A percentile compares a stretch with the other conserved stretches of the same genome.
Conservation (phyloP, 2,888 invertebrate genomes). For the Drosophila borealis region DNA sequence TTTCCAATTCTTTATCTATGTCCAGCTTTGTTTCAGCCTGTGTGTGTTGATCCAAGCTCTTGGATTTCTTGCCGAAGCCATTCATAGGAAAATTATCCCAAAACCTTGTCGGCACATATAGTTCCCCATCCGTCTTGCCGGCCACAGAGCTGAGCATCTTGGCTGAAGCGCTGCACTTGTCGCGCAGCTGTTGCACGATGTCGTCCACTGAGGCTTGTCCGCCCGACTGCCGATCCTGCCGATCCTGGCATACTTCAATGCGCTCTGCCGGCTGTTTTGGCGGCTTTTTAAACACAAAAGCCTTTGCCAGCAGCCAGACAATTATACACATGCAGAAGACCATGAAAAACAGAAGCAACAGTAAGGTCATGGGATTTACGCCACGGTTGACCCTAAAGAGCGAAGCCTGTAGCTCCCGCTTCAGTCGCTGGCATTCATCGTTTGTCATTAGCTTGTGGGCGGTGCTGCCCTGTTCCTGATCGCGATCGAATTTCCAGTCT, state of each 20-base stretch:
- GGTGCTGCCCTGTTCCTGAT: neutral
- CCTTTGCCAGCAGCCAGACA: constrained; percentile 40
- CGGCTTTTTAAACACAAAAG: constrained; percentile 28
- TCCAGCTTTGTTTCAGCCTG: neutral
- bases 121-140: neutral
- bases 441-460: constrained; percentile 46
- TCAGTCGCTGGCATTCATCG: constrained; percentile 47
- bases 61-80: neutral
- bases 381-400: neutral
- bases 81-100: constrained; percentile 37
- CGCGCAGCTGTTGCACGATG: constrained; percentile 22
- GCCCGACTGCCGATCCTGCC: constrained; percentile 30
- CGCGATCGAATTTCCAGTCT: constrained; percentile 1
- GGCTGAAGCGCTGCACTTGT: constrained; percentile 17
- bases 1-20: neutral
- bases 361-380: constrained; percentile 1
- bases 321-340: constrained; percentile 22
- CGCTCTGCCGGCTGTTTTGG: neutral
- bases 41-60: neutral
- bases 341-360: constrained; percentile 36
- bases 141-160: neutral
- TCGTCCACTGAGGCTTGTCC: constrained; percentile 30
- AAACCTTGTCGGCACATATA: constrained; percentile 38
- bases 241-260: neutral
- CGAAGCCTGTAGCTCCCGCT: constrained; percentile 31